Evolutionary conservation across 1,140 invertebrate species (phyloP), one percentile per base, ranked within the genome.

Genomic region (Belonocnema kinseyi): DNA sequence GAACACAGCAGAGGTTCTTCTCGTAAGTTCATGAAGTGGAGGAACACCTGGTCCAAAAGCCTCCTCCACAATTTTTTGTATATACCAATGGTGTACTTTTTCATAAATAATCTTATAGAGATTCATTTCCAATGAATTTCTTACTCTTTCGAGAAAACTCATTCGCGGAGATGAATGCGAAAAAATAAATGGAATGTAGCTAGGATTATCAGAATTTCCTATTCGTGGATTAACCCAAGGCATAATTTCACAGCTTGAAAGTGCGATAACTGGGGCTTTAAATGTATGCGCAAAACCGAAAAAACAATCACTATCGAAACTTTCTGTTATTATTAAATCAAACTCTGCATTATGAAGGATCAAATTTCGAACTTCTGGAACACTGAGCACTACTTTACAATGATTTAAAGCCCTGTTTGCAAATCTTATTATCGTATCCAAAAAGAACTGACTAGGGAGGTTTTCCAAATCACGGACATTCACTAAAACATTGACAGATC

Each of bases 301-400:
- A 80, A 94, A 92, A 78, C 95, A 95, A 71, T 95, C 94, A 3
- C 92, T 93, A 66, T 93, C 93, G 80, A 95, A 95, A 50, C 91
- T 91, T 82, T 95, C 94, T 0, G 93, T 92, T 10, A 96, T 84
- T 2, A 96, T 85, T 2, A 95, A 46, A 82, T 96, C 95, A 73
- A 94, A 96, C 8, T 92, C 91, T 19, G 92, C 87, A 0, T 87
- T 76, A 0, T 88, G 88, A 50, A 88, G 89, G 46, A 94, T 81
- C 53, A 95, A 85, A 52, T 92, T 82, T 54, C 92, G 85, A 3
- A 94, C 88, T 8, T 90, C 84, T 16, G 90, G 85, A 53, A 92
- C 92, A 21, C 91, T 89, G 73, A 95, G 81, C 19, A 92, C 88
- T n/a, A 83, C 85, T 70, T 93, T 88, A 82, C 94, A 95, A 10